Evolutionary conservation across 2,888 invertebrate genomes (phyloP).

Genomic region (Chrysolina haemoptera): DNA sequence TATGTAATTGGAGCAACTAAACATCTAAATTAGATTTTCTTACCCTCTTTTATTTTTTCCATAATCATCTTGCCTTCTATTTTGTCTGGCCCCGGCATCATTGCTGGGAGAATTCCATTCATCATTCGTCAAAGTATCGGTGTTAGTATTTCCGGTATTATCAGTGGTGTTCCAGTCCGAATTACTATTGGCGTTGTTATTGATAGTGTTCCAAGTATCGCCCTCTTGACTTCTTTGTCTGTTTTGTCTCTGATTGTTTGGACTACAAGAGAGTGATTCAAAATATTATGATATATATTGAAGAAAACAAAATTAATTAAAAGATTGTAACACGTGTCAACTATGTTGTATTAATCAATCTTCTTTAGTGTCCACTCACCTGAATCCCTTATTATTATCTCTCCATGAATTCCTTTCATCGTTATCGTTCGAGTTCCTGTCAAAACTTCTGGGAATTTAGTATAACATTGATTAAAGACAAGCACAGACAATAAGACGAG

Average conservation of each 20-base stretch:
- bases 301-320: neutral
- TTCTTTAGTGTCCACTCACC: slow-evolving; percentile 49
- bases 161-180: slow-evolving; percentile 23
- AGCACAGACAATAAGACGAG: neutral
- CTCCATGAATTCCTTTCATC: slow-evolving; percentile 57
- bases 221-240: slow-evolving; percentile 5
- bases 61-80: slow-evolving; percentile 44
- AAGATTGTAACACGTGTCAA: too few relatives aligned
- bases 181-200: slow-evolving; percentile 32
- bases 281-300: neutral
- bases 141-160: slow-evolving; percentile 7
- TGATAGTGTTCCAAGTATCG: slow-evolving; percentile 35
- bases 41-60: slow-evolving; percentile 39
- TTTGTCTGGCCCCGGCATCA: slow-evolving; percentile 32
- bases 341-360: neutral
- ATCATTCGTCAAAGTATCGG: slow-evolving; percentile 33
- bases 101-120: slow-evolving; percentile 35
- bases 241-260: slow-evolving; percentile 27
- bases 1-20: neutral
- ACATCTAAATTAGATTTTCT: neutral
- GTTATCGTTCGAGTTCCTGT: slow-evolving; percentile 55
- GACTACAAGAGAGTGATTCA: slow-evolving; percentile 11
- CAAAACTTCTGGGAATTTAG: slow-evolving; percentile 48
- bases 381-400: slow-evolving; percentile 59
- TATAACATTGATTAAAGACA: slow-evolving; percentile 4